Base-by-base conservation (phyloP, 2,888 invertebrate genomes). In the Alitta virens region DNA sequence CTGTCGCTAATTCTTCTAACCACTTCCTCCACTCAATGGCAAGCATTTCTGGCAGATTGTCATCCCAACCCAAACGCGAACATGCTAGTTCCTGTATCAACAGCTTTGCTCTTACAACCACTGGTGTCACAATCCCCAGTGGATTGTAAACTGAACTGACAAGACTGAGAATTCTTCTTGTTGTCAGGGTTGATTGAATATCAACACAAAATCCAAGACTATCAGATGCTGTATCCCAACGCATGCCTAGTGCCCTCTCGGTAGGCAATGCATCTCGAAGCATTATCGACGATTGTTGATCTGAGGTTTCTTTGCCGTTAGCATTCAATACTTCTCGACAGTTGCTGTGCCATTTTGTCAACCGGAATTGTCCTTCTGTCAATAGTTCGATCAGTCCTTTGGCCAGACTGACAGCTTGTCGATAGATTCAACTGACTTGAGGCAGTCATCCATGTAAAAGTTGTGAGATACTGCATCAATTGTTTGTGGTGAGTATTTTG, bases 91-190 rank as follows among this genome's bases (percentile, higher is more conserved):
- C 23, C 23, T 63, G 63, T 2, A 63, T 27, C 2, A 63, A 40
- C 24, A 18, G 52, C 27, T 63, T 63, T 16, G 52, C 57, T 21
- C 14, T 42, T 60, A 60, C 68, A 71, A 75, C 26, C 78, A 78
- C 56, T 78, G 81, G 43, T 79, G 82, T 21, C 83, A 84, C 55
- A 84, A 83, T 25, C 84, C 84, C 63, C 7, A 63, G 50, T 18
- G 63, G 60, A 62, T 63, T 60, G 38, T 49, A 63, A 2, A 63
- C 18, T 18, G 63, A 63, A 2, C 60, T 33, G 2, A 55, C 55
- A 2, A 55, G 49, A 1, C 60, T 42, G 2, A 63, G 50, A 33
- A 63, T 49, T 23, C 63, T 55, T 38, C 60, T 25, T 16, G 60
- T 63, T 5, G 25, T 14, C 2, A 55, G 54, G 5, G 25, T 23